These are phyloP conservation scores for Phylloscopus whistleri DNA, from an alignment of 2,113 vertebrate species.

Conservation along the genomic window DNA sequence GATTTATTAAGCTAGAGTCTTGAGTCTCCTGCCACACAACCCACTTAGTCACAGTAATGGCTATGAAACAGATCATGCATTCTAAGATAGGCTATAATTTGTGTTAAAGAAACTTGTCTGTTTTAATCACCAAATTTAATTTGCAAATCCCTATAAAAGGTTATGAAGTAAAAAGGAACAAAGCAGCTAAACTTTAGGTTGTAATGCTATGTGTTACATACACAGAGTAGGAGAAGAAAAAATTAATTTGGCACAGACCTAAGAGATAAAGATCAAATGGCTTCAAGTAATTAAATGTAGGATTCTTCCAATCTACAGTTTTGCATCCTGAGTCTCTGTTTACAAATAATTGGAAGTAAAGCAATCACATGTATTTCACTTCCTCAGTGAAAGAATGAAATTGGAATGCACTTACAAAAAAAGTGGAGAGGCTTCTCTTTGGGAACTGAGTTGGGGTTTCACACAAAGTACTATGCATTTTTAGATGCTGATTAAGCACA, in stretches of 20 bases:
- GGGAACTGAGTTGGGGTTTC: background rate
- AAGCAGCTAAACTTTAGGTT: conserved; percentile 14
- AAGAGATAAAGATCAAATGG: background rate
- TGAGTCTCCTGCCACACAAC: conserved; percentile 45
- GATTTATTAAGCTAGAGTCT: conserved; percentile 60
- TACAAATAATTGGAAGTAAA: background rate
- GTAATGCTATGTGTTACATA: background rate
- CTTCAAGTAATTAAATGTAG: background rate
- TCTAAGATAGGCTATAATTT: conserved; percentile 56
- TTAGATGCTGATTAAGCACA: background rate
- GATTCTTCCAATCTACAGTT: background rate
- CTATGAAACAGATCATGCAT: conserved; percentile 63
- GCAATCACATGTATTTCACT: background rate
- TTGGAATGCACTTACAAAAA: background rate
- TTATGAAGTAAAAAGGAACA: conserved; percentile 48
- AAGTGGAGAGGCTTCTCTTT: background rate
- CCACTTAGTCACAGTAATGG: conserved; percentile 53
- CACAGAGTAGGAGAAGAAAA: background rate
- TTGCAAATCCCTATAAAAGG: conserved; percentile 48
- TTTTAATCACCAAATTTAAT: conserved; percentile 63
- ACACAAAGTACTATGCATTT: background rate
- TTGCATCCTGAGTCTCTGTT: background rate
- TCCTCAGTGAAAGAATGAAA: background rate
- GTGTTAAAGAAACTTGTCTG: conserved; percentile 60
- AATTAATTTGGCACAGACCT: background rate